Base-by-base conservation (phyloP, 2,797 vertebrate genomes). In the Syngnathus acus region DNA sequence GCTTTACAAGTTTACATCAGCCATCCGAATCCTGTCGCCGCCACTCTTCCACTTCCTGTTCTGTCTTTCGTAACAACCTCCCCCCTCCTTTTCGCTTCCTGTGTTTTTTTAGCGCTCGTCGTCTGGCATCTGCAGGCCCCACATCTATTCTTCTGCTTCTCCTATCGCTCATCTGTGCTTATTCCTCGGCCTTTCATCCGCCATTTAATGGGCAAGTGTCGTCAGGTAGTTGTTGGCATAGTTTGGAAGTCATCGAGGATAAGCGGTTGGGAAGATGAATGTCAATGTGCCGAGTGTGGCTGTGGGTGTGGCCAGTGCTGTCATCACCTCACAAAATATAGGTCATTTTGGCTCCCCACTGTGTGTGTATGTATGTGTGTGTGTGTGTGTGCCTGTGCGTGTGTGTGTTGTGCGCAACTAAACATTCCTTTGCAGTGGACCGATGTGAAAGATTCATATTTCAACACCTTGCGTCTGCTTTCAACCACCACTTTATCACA, bases 381-480 rank as follows among this genome's bases (percentile, higher is more conserved):
- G 42, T 53, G 67, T 26, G 23, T 38, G 43, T n/a, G 61, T 39
- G 66, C 21, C 26, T 45, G 54, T 43, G 40, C 50, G 50, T 48
- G 39, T 50, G 54, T 54, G 51, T 61, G 72, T 81, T 71, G 80
- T 68, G 74, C 71, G 72, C 81, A 78, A 81, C 45, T 65, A 47
- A 65, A 75, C 84, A 85, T 87, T 85, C 86, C 70, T 86, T 78
- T 69, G 74, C 53, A 11, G 64, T 73, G 23, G 74, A 79, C 72
- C 80, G 69, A 85, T 80, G 70, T 65, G 57, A 74, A 62, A 65
- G 80, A 82, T 86, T 86, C 72, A 75, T 76, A 72, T 87, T 88
- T 88, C 83, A 84, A 79, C 83, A 85, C 77, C 76, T 6, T 50
- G 80, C 79, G 86, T 83, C 86, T 88, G 83, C 76, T 86, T 70